phyloP scores from a whole-genome alignment of 2,113 vertebrate genomes.

The Mus pahari region DNA sequence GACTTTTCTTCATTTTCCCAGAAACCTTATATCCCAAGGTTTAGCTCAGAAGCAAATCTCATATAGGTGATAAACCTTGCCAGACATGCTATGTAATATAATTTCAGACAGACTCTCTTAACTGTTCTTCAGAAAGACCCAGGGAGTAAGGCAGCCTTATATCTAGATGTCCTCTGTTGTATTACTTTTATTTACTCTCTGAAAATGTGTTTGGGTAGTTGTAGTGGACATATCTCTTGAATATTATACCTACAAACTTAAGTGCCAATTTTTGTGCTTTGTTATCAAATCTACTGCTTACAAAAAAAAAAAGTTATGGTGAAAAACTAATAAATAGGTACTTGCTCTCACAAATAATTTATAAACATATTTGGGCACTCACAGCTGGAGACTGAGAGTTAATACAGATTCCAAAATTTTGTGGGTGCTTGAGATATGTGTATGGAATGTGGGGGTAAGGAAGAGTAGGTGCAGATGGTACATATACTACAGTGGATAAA shows the following conservation, averaged over 20 bases:
- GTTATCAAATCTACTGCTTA: conserved; percentile 54
- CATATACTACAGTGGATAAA: background rate
- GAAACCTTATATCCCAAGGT: conserved; percentile 76
- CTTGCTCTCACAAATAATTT: background rate
- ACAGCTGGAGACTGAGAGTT: background rate
- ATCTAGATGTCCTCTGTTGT: conserved; percentile 17
- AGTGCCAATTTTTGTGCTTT: conserved; percentile 65
- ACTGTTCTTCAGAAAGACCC: conserved; percentile 65
- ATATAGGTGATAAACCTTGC: conserved; percentile 75
- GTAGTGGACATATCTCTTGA: conserved; percentile 56
- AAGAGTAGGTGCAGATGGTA: background rate
- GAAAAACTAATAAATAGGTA: conserved; percentile 34
- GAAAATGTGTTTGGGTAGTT: conserved; percentile 42
- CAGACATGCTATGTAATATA: conserved; percentile 73
- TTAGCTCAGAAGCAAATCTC: conserved; percentile 74
- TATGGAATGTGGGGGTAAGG: background rate
- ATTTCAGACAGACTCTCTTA: conserved; percentile 72
- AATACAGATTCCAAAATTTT: conserved; percentile 6
- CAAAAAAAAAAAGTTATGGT: conserved; percentile 44
- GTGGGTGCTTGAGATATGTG: background rate
- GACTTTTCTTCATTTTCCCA: conserved; percentile 74
- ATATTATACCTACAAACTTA: conserved; percentile 50
- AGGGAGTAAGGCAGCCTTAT: conserved; percentile 58
- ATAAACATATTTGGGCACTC: background rate
- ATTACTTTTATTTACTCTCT: conserved; percentile 71